Evolutionary conservation across 2,888 invertebrate genomes (phyloP).

Genomic region (Tachina fera): DNA sequence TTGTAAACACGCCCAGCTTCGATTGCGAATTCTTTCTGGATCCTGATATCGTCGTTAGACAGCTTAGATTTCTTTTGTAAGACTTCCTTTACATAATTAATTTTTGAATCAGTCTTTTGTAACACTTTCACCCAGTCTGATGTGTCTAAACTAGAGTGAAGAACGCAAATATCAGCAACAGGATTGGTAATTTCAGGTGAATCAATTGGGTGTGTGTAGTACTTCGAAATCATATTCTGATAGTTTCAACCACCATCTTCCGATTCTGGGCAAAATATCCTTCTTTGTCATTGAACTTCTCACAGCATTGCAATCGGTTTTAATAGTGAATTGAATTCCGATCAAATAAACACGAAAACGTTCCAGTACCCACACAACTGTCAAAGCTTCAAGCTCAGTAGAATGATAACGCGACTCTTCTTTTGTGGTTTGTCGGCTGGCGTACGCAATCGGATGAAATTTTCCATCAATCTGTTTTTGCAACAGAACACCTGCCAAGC

Average conservation of each 20-base stretch:
- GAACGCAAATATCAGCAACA: no score
- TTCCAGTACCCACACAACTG: conserved; percentile 56
- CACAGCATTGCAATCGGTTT: conserved; percentile 53
- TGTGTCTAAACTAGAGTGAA: no score
- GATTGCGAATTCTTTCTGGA: no score
- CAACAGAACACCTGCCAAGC: conserved; percentile 38
- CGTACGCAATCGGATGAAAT: conserved; percentile 46
- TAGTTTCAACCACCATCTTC: not conserved
- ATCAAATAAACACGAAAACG: conserved; percentile 48
- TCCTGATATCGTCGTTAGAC: no score
- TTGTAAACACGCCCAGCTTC: no score
- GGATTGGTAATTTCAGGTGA: no score
- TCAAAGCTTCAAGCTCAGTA: conserved; percentile 40
- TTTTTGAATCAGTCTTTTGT: no score
- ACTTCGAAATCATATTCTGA: conserved; percentile 6
- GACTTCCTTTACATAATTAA: no score
- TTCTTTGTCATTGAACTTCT: not conserved
- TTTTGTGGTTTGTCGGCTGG: conserved; percentile 50
- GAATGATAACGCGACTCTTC: conserved; percentile 50
- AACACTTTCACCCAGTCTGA: no score
- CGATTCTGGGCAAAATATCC: not conserved
- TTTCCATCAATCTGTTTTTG: conserved; percentile 48
- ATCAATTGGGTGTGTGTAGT: not conserved
- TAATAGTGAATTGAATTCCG: conserved; percentile 42
- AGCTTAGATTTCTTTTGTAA: no score